Evolutionary conservation across 35 echinoderm and acorn worm genomes (phyloP).

Genomic region (Heliocidaris tuberculata): DNA sequence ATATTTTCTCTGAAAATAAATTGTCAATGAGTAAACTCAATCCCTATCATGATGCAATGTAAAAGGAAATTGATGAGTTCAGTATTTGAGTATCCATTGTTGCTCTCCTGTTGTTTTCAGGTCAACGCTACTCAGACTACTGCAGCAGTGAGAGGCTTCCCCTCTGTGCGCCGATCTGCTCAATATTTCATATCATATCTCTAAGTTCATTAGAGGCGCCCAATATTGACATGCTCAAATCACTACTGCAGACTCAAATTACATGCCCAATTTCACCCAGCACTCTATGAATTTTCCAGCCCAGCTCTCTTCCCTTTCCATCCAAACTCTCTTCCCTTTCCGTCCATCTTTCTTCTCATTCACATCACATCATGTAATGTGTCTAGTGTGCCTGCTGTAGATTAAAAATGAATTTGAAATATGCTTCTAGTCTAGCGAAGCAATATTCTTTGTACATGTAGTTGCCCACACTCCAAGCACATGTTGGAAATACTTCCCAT

Average conservation of each 20-base stretch:
- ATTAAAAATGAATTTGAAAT: no score
- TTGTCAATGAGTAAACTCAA: neutral
- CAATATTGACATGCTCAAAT: constrained; percentile 31
- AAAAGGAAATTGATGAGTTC: neutral
- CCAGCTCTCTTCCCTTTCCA: neutral
- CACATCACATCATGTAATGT: neutral
- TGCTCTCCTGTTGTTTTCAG: neutral
- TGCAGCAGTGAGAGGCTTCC: neutral
- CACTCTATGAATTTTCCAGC: constrained; percentile 29
- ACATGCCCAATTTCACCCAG: constrained; percentile 32
- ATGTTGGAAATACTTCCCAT: no score
- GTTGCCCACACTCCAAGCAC: neutral
- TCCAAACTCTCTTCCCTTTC: neutral
- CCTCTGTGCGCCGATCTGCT: neutral
- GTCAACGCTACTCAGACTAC: neutral
- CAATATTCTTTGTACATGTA: neutral
- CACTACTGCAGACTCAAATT: constrained; percentile 39
- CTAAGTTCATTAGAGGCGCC: constrained; percentile 19
- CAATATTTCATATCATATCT: constrained; percentile 28
- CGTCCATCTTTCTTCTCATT: neutral
- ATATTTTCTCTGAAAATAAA: neutral
- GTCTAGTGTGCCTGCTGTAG: no score
- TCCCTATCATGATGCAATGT: neutral
- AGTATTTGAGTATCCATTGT: neutral
- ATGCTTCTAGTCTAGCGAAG: no score